phyloP scores from a whole-genome alignment of 2,797 vertebrate species.

The Todus mexicanus region DNA sequence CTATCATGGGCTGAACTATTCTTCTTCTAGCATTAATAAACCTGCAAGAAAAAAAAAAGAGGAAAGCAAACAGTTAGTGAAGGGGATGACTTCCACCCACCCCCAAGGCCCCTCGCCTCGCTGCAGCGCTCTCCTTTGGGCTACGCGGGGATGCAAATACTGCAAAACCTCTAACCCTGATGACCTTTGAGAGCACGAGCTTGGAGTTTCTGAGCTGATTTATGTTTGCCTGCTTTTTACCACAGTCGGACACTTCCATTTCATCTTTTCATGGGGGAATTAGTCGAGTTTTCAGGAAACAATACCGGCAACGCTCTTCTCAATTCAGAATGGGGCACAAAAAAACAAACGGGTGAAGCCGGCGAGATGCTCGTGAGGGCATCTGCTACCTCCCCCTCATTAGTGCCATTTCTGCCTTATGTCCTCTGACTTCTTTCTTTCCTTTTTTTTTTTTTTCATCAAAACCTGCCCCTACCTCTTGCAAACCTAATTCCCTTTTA shows the following conservation, averaged over 20 bases:
- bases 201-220: slow-evolving; percentile 92
- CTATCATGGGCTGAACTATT: slow-evolving; percentile 99
- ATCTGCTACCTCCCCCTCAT: slow-evolving; percentile 71
- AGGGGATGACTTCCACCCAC: background rate
- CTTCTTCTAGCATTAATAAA: slow-evolving; percentile 99
- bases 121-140: background rate
- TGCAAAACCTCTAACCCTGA: slow-evolving; percentile 78
- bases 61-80: slow-evolving; percentile 48
- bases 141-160: slow-evolving; percentile 64
- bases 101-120: background rate
- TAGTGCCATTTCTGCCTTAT: slow-evolving; percentile 64
- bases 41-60: slow-evolving; percentile 78
- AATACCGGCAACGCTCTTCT: slow-evolving; percentile 79
- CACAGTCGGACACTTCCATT: slow-evolving; percentile 91
- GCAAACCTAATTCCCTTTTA: slow-evolving; percentile 79
- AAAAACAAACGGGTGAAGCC: background rate
- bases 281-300: slow-evolving; percentile 85
- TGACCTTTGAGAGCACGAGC: slow-evolving; percentile 84
- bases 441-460: slow-evolving; percentile 68
- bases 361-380: slow-evolving; percentile 53
- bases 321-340: slow-evolving; percentile 49
- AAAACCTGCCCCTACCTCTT: slow-evolving; percentile 72
- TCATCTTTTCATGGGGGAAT: slow-evolving; percentile 87
- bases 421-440: slow-evolving; percentile 44
- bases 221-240: slow-evolving; percentile 93